Evolutionary conservation across 2,113 vertebrate genomes (phyloP).

Genomic region (Alligator sinensis): DNA sequence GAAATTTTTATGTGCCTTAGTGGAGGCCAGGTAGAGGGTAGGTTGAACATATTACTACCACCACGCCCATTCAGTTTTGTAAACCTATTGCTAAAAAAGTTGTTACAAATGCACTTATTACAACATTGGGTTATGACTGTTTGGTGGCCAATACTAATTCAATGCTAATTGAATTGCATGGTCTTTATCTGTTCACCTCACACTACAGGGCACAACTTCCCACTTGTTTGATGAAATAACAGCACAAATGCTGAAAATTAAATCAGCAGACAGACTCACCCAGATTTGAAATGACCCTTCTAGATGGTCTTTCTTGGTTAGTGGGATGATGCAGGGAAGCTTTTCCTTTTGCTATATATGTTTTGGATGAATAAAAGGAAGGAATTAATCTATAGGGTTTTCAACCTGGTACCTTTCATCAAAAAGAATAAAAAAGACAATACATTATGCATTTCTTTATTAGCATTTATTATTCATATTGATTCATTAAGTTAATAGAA

Average conservation of each 20-base stretch:
- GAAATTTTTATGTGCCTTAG: neutral
- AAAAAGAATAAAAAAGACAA: neutral
- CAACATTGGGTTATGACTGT: neutral
- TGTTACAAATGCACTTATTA: neutral
- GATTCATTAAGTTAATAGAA: neutral
- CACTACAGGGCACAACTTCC: neutral
- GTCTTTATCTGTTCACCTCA: neutral
- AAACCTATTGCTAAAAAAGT: neutral
- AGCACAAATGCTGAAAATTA: neutral
- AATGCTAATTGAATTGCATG: neutral
- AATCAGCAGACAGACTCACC: neutral
- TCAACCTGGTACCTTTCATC: neutral
- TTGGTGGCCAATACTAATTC: neutral
- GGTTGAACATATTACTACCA: neutral
- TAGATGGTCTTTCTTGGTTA: neutral
- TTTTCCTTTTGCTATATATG: neutral
- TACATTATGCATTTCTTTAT: neutral
- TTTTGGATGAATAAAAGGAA: neutral
- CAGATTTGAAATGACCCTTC: neutral
- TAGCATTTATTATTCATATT: neutral
- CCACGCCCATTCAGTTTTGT: neutral
- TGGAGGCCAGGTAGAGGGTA: neutral
- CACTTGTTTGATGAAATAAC: neutral
- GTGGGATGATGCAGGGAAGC: neutral
- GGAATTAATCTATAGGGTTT: neutral